Conservation (phyloP, 2,888 invertebrate genomes). For the Meteorus cinctellus region DNA sequence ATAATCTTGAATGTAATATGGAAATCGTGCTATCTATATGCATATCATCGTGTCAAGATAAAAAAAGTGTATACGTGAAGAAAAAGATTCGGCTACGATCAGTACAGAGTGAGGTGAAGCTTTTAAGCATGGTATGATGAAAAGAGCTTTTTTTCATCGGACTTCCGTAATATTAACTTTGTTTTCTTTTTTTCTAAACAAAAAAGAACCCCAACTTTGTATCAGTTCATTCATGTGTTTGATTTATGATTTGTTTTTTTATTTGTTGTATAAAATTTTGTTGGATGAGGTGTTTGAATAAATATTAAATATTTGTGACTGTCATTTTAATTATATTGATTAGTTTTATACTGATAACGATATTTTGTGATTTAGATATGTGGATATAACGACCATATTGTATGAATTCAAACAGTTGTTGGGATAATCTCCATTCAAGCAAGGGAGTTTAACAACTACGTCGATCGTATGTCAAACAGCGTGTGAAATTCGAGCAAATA, state of each 20-base stretch:
- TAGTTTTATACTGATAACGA: no score
- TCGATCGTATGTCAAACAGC: conserved; percentile 3
- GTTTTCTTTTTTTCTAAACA: background rate
- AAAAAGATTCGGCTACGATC: background rate
- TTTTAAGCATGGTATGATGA: background rate
- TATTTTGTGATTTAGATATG: no score
- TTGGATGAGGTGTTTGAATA: no score
- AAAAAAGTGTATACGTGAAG: background rate
- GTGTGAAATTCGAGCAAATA: background rate
- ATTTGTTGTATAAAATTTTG: no score
- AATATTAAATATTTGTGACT: no score
- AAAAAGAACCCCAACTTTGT: background rate
- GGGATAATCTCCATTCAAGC: background rate
- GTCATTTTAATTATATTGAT: no score
- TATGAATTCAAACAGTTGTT: background rate
- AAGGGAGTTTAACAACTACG: background rate
- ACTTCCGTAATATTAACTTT: background rate
- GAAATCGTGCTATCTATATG: background rate
- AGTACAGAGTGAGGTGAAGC: background rate
- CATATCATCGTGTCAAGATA: background rate
- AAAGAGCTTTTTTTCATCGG: background rate
- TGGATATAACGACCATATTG: background rate
- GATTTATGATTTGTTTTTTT: no score
- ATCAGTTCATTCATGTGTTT: no score
- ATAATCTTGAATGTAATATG: background rate